phyloP scores from a whole-genome alignment of 2,888 invertebrate genomes.

The Temnothorax rugatulus region DNA sequence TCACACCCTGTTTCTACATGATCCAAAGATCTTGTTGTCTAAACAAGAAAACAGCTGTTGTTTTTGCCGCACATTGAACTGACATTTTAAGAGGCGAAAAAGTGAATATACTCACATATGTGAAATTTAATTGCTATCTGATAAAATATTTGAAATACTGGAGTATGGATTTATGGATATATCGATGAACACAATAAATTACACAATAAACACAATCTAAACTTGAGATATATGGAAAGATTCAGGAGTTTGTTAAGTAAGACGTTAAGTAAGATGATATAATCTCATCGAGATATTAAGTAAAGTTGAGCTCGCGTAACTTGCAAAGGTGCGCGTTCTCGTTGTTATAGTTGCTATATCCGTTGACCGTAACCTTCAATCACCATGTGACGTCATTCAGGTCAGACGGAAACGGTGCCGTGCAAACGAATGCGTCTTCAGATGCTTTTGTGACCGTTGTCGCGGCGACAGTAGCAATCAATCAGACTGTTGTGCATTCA shows the following conservation, averaged over 20 bases:
- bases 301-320: conserved; percentile 38
- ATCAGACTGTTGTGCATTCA: conserved; percentile 29
- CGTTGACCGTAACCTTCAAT: conserved; percentile 66
- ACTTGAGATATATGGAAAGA: neutral
- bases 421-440: conserved; percentile 59
- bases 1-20: neutral
- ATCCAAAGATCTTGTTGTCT: neutral
- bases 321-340: neutral
- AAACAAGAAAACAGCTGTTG: neutral
- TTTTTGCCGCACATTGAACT: neutral
- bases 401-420: conserved; percentile 51
- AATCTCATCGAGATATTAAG: neutral
- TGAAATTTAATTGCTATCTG: neutral
- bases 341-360: conserved; percentile 1
- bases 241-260: neutral
- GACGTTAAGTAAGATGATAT: neutral
- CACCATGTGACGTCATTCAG: conserved; percentile 58
- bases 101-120: neutral
- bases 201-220: neutral
- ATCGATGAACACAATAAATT: neutral
- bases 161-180: neutral
- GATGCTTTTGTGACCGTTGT: conserved; percentile 16
- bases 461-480: conserved; percentile 36
- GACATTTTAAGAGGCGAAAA: neutral
- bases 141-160: neutral